Evolutionary conservation across 35 echinoderm and acorn worm genomes (phyloP), one percentile per base, ranked within the genome.

Genomic region (Anneissia japonica): DNA sequence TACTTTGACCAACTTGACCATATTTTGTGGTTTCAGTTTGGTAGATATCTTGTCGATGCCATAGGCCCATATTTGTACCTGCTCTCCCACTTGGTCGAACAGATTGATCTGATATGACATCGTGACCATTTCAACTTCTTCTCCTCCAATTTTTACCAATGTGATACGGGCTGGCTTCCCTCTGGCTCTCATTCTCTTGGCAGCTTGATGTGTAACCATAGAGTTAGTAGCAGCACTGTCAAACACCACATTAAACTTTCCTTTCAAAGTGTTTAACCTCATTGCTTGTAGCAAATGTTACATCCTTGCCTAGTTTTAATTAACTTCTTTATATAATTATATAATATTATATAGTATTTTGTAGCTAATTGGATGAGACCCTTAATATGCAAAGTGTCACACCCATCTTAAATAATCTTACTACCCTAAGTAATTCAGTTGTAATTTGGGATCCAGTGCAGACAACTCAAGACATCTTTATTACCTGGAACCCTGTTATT

Each of bases 171-270:
- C 45, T 0, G 81, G 29, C 23, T 12, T 55, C 55, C 81, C 46
- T 46, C 32, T 83, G 3, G 81, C 81, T 29, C 46, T 55, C 31
- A 83, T 64, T 29, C 28, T 64, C 16, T 45, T 83, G 3, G 81
- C 81, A 26, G 81, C 81, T 6, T 30, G 7, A 64, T 82, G 81
- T 9, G 81, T 82, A 0, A 82, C 81, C 39, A 82, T 30, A 4
- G 81, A 82, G 17, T 38, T 46, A 0, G 40, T 82, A 28, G 81
- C 81, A 23, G 37, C 81, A 82, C 81, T 82, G 30, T 82, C 81
- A 30, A 40, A 82, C 31, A 82, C 39, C 11, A 32, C 46, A 32
- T 40, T 82, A 21, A 82, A 4, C 13, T 14, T 64, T 4, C 51
- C 51, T 64, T 82, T 46, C 3, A 11, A 30, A 30, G 79, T 38